These are phyloP conservation scores for Motacilla alba DNA, from an alignment of 2,113 vertebrate species.

Conservation along the genomic window DNA sequence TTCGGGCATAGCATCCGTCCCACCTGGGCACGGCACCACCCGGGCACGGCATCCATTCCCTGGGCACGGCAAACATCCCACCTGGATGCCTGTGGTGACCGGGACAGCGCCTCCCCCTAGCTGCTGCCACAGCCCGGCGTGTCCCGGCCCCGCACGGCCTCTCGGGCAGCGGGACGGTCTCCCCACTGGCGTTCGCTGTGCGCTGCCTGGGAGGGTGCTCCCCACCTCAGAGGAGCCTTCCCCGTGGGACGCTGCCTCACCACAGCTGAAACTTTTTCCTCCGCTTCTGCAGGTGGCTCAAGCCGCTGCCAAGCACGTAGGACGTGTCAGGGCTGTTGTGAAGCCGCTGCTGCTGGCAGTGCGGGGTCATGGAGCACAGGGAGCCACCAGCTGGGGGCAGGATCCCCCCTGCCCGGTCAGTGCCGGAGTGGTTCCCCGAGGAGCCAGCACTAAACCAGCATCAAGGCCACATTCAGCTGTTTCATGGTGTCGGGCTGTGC, in stretches of 20 bases:
- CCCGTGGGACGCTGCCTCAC: neutral
- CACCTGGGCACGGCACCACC: no score
- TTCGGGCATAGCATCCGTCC: neutral
- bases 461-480: no score
- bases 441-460: neutral
- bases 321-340: neutral
- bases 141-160: neutral
- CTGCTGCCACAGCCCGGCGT: neutral
- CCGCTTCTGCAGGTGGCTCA: neutral
- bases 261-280: neutral
- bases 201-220: neutral
- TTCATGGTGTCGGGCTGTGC: rapidly evolving
- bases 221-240: neutral
- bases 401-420: neutral
- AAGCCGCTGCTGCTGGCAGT: neutral
- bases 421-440: neutral
- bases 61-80: neutral
- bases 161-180: neutral
- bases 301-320: neutral
- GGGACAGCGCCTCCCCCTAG: neutral
- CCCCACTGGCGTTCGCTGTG: rapidly evolving
- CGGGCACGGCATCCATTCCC: neutral
- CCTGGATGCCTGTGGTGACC: neutral
- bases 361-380: neutral
- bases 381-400: rapidly evolving